Base-by-base conservation (phyloP, 2,888 invertebrate genomes). In the Chrysina gloriosa region DNA sequence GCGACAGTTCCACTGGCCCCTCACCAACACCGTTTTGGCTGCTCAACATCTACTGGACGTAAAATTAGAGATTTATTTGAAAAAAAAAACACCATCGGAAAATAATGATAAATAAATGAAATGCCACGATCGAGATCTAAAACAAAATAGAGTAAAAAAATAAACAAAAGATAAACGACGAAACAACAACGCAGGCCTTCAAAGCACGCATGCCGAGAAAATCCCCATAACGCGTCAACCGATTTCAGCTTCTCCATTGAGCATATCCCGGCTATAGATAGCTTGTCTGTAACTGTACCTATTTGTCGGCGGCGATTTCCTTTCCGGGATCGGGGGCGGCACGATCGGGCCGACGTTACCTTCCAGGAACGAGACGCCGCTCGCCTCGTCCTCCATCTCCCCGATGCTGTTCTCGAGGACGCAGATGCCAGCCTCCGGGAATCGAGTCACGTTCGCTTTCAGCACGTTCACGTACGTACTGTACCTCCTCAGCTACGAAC, bases 141-240 rank as follows among this genome's bases (percentile, higher is more conserved):
- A 52, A 52, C 25, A 16, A 29, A 52, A 52, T 25, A 29, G 25
- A n/a, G 14, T 5, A 29, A 25, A 7, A 27, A 29, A 27, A 25
- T 52, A 52, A 52, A 27, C 29, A 14, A 27, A 52, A 52, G 9
- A 27, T 23, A 52, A 19, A 52, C 9, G 21, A 45, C 9, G 6
- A 45, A 7, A 16, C 6, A 45, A 4, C 7, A 45, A 45, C 7
- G 19, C 47, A 66, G 47, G 66, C 71, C 65, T 67, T 80, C 77
- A 91, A 86, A 91, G 89, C 87, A 91, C 90, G 87, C 92, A 92
- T 88, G 92, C 92, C 85, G 91, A 91, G 87, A 92, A 90, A 85
- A 91, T 89, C 85, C 90, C 90, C 89, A 91, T 89, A 86, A 90
- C 90, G 86, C 91, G 91, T 92, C 92, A 92, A 87, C 88, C 89